Base-by-base conservation (phyloP, 2,113 vertebrate genomes). In the Stegastes partitus region DNA sequence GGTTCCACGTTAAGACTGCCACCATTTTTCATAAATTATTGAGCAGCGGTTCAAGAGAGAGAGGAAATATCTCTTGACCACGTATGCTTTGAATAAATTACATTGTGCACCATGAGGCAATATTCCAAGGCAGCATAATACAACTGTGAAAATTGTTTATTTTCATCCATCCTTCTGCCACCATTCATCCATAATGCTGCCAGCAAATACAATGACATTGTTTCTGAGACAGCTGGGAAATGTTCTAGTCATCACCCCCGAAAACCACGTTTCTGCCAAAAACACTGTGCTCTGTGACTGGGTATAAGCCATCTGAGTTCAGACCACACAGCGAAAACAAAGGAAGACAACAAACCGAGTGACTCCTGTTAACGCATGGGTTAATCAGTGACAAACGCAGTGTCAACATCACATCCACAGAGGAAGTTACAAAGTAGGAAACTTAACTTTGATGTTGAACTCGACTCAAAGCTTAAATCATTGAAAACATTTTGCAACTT, bases 181-280 rank as follows among this genome's bases (percentile, higher is more conserved):
- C 78, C 79, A 78, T 89, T 89, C 83, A 90, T 89, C 59, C 74
- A 61, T 21, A 25, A 54, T 76, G 64, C 77, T 88, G 90, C 86
- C 90, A 91, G 79, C 80, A 79, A 84, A 91, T 81, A 86, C 85
- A 93, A 88, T 85, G 82, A 89, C 85, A 89, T 83, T 82, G 84
- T 90, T 85, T 89, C 68, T 74, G 82, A 89, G 90, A 84, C 89
- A 84, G 83, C 80, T 82, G 85, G 89, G 87, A 81, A 89, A 89
- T 81, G 77, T 82, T 86, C 74, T 77, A 66, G 80, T 84, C 84
- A 88, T 82, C 78, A 87, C 71, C 82, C 74, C 72, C 61, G 53
- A 73, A 85, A 85, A 57, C 61, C 74, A 66, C 34, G 18, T 82
- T 51, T 65, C 57, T 74, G 85, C 83, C 82, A 85, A 87, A n/a